A percentile compares a stretch with the other conserved stretches of the same genome.
Conservation (phyloP, 2,797 vertebrate species). For the Hydrophis major region DNA sequence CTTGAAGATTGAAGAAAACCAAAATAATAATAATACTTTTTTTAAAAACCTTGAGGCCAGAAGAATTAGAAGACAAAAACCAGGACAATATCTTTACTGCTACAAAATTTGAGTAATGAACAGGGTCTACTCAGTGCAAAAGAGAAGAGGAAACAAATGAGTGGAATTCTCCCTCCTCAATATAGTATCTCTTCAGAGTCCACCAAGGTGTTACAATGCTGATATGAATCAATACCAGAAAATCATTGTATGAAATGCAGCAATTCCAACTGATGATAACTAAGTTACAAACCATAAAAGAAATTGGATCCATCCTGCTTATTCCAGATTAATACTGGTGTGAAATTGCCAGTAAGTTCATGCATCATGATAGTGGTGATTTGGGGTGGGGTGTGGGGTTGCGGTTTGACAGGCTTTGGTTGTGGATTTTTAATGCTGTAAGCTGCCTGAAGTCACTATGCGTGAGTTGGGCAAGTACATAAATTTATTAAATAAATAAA, state of each 20-base stretch:
- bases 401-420: neutral
- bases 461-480: neutral
- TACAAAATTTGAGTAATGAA: neutral
- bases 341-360: neutral
- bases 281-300: neutral
- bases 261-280: neutral
- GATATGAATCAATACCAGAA: neutral
- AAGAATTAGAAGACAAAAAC: neutral
- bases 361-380: neutral
- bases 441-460: neutral
- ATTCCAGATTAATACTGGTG: neutral
- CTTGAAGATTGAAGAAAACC: neutral
- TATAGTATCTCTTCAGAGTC: neutral
- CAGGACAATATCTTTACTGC: neutral
- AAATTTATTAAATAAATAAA: neutral
- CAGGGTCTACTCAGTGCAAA: neutral
- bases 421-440: neutral
- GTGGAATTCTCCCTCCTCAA: neutral
- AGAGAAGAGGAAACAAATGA: neutral
- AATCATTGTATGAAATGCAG: neutral
- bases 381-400: too few relatives aligned
- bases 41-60: neutral
- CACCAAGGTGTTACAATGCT: neutral
- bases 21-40: neutral
- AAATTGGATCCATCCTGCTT: neutral